Base-by-base conservation (phyloP, 2,797 vertebrate genomes). In the Sciurus vulgaris region DNA sequence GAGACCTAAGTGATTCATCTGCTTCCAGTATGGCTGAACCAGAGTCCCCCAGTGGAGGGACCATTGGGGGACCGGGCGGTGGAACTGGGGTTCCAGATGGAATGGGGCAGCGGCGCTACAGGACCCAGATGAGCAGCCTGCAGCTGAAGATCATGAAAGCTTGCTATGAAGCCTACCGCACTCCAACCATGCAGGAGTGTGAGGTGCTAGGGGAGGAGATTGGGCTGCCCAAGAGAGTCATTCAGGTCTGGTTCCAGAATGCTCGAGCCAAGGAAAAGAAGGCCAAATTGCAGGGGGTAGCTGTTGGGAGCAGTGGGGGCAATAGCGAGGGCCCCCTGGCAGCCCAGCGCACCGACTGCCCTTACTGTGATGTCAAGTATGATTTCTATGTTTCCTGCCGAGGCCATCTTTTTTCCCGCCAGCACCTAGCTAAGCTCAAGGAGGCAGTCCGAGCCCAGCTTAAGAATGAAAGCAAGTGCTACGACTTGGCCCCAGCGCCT, bases 231-330 rank as follows among this genome's bases (percentile, higher is more conserved):
- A 99, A 99, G 56, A 99, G 99, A 96, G 99, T 99, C 97, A 99
- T 99, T 94, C 99, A 99, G 97, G 99, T 99, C 97, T 99, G 99
- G 99, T 99, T 99, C 98, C 99, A 99, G 97, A 99, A 99, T 82
- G 99, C 99, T 14, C 98, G 99, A 91, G 99, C 99, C 92, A 99
- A 99, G 98, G 99, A 99, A 97, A 99, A 99, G 97, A 99, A 99
- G 92, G 98, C 98, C 94, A 98, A 97, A 72, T 94, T 98, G 44
- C 98, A 98, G 56, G 98, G 98, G 72, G 79, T 93, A 13, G 92
- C 96, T 2, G 63, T 12, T 17, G 92, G 94, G 3, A 96, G 97
- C 12, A 54, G 41, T 20, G 96, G 94, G 33, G 89, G 92, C 24
- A 90, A 91, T 54, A 86, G 82, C 1, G 98, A 98, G 83, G 97